These are phyloP conservation scores for honey bee (Apis mellifera) DNA, from an alignment of 1,140 invertebrate genomes.

Conservation along the genomic window DNA sequence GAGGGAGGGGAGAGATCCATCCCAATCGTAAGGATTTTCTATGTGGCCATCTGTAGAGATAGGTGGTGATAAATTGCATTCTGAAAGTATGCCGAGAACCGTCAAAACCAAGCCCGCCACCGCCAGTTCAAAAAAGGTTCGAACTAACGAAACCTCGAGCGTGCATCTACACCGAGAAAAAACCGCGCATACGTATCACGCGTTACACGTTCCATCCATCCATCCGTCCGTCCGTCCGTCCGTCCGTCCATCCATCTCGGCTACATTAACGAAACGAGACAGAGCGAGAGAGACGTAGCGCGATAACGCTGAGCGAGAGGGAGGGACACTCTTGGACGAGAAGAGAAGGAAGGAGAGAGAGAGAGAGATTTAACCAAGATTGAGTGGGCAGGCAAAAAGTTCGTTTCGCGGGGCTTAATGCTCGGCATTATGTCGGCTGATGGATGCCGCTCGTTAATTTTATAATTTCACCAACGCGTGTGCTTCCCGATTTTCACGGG, in stretches of 20 bases:
- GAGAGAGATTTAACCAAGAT: constrained; percentile 69
- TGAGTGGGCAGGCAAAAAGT: constrained; percentile 68
- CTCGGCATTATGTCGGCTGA: constrained; percentile 63
- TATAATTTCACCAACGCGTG: constrained; percentile 65
- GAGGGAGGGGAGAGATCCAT: neutral
- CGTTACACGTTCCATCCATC: neutral
- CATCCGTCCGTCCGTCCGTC: no score
- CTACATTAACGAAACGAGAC: constrained; percentile 11
- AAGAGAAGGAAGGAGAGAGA: neutral
- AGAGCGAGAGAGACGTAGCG: neutral
- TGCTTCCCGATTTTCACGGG: no score
- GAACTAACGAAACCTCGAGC: constrained; percentile 20
- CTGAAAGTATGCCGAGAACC: constrained; percentile 5
- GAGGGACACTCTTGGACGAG: neutral
- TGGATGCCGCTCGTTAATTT: constrained; percentile 75
- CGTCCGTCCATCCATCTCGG: no score
- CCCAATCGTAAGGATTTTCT: neutral
- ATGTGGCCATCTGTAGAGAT: neutral
- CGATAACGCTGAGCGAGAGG: neutral
- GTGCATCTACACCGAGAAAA: neutral
- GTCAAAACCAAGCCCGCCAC: constrained; percentile 20
- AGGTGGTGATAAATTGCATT: constrained; percentile 32
- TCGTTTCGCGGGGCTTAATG: constrained; percentile 61
- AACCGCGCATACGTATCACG: neutral
- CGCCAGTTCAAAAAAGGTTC: constrained; percentile 2